These are phyloP conservation scores for Leptopilina myrica DNA, from an alignment of 2,888 invertebrate genomes.

Conservation along the genomic window DNA sequence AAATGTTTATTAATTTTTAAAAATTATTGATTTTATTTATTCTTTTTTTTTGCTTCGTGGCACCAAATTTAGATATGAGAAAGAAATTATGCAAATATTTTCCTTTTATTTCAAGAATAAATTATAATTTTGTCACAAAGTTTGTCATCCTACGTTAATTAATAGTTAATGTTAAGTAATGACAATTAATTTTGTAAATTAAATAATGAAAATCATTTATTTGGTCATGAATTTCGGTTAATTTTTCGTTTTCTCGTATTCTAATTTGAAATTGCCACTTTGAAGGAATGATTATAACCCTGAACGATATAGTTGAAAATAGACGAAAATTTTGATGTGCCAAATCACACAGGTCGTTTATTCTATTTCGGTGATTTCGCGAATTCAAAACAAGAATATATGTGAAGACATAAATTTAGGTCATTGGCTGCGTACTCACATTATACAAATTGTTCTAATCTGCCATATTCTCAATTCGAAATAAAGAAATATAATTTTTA, in stretches of 20 bases:
- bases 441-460: neutral
- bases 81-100: too few species aligned
- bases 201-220: too few species aligned
- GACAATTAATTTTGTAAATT: too few species aligned
- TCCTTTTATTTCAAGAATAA: too few species aligned
- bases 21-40: too few species aligned
- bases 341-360: slow-evolving; percentile 38
- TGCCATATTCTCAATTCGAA: slow-evolving; percentile 20
- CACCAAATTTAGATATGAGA: too few species aligned
- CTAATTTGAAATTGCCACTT: neutral
- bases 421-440: slow-evolving; percentile 1
- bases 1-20: too few species aligned
- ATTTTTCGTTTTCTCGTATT: neutral
- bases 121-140: too few species aligned
- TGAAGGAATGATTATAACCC: neutral
- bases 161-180: too few species aligned
- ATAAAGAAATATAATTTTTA: neutral
- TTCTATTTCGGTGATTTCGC: slow-evolving; percentile 17
- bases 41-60: too few species aligned
- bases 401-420: slow-evolving; percentile 20
- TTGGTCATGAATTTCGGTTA: too few species aligned
- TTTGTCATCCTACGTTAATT: too few species aligned
- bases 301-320: slow-evolving; percentile 10
- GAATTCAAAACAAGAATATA: slow-evolving; percentile 6
- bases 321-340: neutral